Base-by-base conservation (phyloP, 2,888 invertebrate genomes). In the Aphidius colemani region DNA sequence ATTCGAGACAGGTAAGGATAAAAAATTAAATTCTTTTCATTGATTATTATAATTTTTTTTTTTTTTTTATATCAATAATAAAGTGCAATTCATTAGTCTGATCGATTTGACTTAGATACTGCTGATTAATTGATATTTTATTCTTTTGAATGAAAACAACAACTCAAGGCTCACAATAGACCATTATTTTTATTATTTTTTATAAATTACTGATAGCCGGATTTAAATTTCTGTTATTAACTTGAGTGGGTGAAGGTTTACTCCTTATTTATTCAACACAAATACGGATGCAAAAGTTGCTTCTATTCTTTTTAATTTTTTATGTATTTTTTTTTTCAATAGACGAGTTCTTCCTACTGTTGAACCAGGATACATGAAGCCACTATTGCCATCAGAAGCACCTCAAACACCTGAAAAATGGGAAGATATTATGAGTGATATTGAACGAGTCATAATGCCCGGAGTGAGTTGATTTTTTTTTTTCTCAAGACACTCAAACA, bases 371-470 rank as follows among this genome's bases (percentile, higher is more conserved):
- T 97, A 96, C 80, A 85, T 98, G 74, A 86, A 90, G 59, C 86
- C 90, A 7, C 84, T 93, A 58, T 83, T 98, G 43, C 97, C 98
- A 0, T 88, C 89, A 63, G 87, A 91, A 70, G 92, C 95, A 7
- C 98, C 98, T 0, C 88, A 91, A 69, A 81, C 88, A 3, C 89
- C 94, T 0, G 95, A 97, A 81, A 82, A 88, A 7, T 98, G 96
- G 95, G 86, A 90, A 74, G 88, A 90, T 43, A 88, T 98, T n/a
- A 86, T 98, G 74, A 86, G 88, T 66, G 98, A 98, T 77, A 88
- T 98, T 66, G 94, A 94, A 77, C 85, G 89, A 70, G 87, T 92
- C 61, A 92, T 99, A 69, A 90, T 96, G 89, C 97, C 97, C 0
- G 98, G 98, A 71, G 95, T 91, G 81, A 84, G 85, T 83, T n/a